Base-by-base conservation (phyloP, 2,113 vertebrate genomes). In the Uropsilus gracilis region DNA sequence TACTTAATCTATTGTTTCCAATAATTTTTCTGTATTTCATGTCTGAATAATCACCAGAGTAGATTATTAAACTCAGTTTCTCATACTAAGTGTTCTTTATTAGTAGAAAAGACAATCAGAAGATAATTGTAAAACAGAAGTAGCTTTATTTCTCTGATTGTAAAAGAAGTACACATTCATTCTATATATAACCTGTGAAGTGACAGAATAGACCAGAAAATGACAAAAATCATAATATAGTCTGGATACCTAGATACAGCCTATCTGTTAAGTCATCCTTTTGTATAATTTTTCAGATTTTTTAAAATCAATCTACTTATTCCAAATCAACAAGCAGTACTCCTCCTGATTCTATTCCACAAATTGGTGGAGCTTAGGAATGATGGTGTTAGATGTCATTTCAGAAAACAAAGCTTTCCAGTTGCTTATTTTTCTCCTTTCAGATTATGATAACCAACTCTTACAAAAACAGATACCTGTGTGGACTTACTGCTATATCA, bases 371-470 rank as follows among this genome's bases (percentile, higher is more conserved):
- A 4, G 8, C 69, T 90, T 89, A 78, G 34, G 42, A 91, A 84
- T 34, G 48, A 90, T 61, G 14, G 59, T 17, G 50, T 90, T 69
- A 66, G 48, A 48, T 44, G 18, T 72, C 53, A 48, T 59, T 87
- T 81, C 91, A 83, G n/a, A 89, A 17, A 28, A 81, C 37, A 53
- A 5, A 57, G 22, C 57, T 81, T 20, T 83, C 48, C 68, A 5
- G 30, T 77, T 94, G 37, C 44, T 87, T 76, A n/a, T 77, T 92
- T 93, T 92, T 64, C 68, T n/a, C 26, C 34, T 61, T 89, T 86
- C 77, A 89, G 22, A 64, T 84, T 80, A 68, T 7, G 39, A 55
- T 76, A 42, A 53, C 80, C 46, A 86, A 0, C 16, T 86, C 50
- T 53, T 59, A 5, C 26, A 61, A 86, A 34, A 63, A 61, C 42